Percentiles rank a stretch among this genome's conserved stretches.
Evolutionary conservation across 2,113 vertebrate species (phyloP).

Genomic region (Hystrix brachyura): DNA sequence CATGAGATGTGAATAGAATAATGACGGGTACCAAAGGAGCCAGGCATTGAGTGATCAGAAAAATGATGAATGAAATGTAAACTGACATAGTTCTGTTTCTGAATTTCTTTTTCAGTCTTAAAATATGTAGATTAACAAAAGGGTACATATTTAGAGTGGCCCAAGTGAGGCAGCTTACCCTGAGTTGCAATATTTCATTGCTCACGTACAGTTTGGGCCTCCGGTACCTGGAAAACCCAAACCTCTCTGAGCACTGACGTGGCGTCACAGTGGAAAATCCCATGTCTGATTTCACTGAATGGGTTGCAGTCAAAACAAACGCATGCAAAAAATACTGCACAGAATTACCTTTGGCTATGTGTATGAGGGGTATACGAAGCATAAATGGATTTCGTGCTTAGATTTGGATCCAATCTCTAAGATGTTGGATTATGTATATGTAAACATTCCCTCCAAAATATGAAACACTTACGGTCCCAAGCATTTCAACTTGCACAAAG

Average conservation of each 20-base stretch:
- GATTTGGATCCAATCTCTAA: not conserved
- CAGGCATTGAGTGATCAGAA: not conserved
- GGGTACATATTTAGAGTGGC: not conserved
- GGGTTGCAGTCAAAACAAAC: not conserved
- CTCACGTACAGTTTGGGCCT: accelerated
- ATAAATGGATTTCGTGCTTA: not conserved
- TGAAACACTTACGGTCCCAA: not conserved
- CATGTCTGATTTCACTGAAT: not conserved
- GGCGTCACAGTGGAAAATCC: not conserved
- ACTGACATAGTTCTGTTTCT: not conserved
- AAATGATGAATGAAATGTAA: not conserved
- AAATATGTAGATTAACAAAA: not conserved
- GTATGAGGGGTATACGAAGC: no score
- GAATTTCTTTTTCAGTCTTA: not conserved
- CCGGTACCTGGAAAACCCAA: not conserved
- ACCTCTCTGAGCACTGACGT: not conserved
- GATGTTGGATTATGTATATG: not conserved
- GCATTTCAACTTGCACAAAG: not conserved
- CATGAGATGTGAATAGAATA: not conserved
- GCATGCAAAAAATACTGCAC: not conserved
- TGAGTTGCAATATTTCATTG: not conserved
- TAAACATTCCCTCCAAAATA: not conserved
- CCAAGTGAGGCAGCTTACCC: not conserved
- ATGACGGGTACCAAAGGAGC: not conserved
- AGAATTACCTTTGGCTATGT: not conserved